Base-by-base conservation (phyloP, 2,888 invertebrate genomes). In the Drosophila pullipes region DNA sequence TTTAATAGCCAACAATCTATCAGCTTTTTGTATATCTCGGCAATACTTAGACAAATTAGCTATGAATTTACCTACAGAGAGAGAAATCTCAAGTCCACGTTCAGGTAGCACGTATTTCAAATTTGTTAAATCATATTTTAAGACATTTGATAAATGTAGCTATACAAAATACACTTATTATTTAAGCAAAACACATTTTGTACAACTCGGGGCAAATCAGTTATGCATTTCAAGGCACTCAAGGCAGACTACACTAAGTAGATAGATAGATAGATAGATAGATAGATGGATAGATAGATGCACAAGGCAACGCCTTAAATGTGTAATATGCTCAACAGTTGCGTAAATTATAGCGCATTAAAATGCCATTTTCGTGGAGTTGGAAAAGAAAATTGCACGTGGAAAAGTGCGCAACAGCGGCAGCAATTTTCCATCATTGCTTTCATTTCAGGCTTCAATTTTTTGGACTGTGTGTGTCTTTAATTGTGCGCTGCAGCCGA, bases 281-380 rank as follows among this genome's bases (percentile, higher is more conserved):
- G 44, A 1, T 22, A 7, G 47, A 7, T 13, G 0, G 44, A 13
- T 22, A 13, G 47, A 7, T 47, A 7, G 22, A 44, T 47, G 22
- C 16, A 47, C 18, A 28, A 30, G 50, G 28, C 50, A 25, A 47
- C 47, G 47, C 47, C 47, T 47, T 47, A 25, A 47, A 25, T 25
- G 25, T 35, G 35, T 47, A 47, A 50, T 50, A 22, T 53, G 16
- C 57, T 49, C 18, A 63, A 25, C 31, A 18, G 28, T 44, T 53
- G 33, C 25, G 16, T 25, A 69, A 85, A 85, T 83, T 83, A 80
- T 77, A 68, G 69, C 81, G 67, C 74, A 83, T 83, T 82, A 85
- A 83, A 78, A 73, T 74, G 68, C 62, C 86, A 78, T 83, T 85
- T 83, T 89, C 78, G 64, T 64, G 62, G 39, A 60, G 54, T 66